These are phyloP conservation scores for Pangasius mekongensis DNA, from an alignment of 2,797 vertebrate genomes.

Conservation along the genomic window DNA sequence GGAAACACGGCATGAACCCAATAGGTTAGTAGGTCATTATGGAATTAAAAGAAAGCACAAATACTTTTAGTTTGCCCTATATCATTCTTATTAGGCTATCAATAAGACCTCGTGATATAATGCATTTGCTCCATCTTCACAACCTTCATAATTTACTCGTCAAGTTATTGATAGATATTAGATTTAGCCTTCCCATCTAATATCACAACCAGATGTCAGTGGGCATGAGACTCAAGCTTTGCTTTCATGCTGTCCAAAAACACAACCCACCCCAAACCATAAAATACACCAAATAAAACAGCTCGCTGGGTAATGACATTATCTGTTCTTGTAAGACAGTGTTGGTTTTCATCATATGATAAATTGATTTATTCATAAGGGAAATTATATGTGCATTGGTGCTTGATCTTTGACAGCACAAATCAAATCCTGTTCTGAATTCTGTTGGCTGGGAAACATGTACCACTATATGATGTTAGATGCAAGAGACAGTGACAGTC, in stretches of 20 bases:
- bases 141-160: background rate
- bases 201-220: background rate
- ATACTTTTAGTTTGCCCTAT: background rate
- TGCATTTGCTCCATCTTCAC: background rate
- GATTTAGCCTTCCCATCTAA: background rate
- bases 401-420: background rate
- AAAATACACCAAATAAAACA: background rate
- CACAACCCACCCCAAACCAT: background rate
- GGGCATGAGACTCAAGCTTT: background rate
- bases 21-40: background rate
- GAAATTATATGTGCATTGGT: background rate
- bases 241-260: background rate
- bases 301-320: background rate
- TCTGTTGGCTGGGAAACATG: background rate
- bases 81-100: background rate
- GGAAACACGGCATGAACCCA: background rate
- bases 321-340: background rate
- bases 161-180: background rate
- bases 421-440: background rate
- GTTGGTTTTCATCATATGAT: background rate
- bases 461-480: background rate
- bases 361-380: constrained; percentile 3
- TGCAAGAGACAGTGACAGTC: background rate
- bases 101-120: background rate
- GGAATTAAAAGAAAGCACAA: background rate